Percentiles rank a stretch among this genome's conserved stretches.
phyloP scores from a whole-genome alignment of 2,888 invertebrate genomes.

The Xanthia togata region DNA sequence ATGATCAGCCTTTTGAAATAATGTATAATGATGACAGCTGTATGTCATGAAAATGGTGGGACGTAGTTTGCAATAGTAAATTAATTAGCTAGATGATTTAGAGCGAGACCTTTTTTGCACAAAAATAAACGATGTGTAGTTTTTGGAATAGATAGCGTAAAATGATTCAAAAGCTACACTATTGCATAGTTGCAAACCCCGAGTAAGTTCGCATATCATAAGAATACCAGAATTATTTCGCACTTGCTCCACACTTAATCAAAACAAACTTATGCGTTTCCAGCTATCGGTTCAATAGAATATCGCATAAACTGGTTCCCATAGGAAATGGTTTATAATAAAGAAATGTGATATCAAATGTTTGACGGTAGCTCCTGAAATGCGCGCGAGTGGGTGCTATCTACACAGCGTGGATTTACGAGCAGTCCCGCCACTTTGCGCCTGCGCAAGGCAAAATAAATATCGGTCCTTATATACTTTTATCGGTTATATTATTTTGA shows the following conservation, averaged over 20 bases:
- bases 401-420: constrained; percentile 77
- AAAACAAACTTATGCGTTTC: constrained; percentile 54
- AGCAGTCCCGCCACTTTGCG: constrained; percentile 74
- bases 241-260: constrained; percentile 55
- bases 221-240: constrained; percentile 35
- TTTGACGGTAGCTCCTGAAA: constrained; percentile 85
- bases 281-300: constrained; percentile 60
- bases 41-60: background rate
- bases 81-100: background rate
- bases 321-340: constrained; percentile 71
- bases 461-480: constrained; percentile 58
- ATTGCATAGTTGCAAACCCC: background rate
- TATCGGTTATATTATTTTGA: constrained; percentile 60
- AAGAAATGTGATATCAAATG: constrained; percentile 79
- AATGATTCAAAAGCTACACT: background rate
- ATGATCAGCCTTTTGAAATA: constrained; percentile 20
- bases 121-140: background rate
- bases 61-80: background rate
- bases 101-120: too few species aligned
- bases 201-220: constrained; percentile 14
- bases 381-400: constrained; percentile 85
- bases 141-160: background rate
- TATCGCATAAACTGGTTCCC: constrained; percentile 65
- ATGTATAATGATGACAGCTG: constrained; percentile 6
- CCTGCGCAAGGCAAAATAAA: constrained; percentile 63